Conservation (phyloP, 2,888 invertebrate genomes). For the Caenorhabditis doughertyi region DNA sequence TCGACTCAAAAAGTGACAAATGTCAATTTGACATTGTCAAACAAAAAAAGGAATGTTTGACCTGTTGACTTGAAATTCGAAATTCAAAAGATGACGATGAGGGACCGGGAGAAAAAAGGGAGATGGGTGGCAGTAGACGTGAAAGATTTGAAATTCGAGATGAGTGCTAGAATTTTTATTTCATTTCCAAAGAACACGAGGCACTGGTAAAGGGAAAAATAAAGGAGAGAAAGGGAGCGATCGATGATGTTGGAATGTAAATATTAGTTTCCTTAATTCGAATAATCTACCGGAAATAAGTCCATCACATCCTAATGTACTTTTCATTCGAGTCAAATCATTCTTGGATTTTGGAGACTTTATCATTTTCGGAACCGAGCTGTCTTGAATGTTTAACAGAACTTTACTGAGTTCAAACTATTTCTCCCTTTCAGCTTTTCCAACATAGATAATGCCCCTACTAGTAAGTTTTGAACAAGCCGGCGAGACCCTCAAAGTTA, state of each 20-base stretch:
- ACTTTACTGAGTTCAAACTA: too few species aligned
- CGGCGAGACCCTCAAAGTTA: neutral
- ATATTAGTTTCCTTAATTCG: too few species aligned
- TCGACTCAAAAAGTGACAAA: neutral
- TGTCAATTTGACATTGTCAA: conserved; percentile 12
- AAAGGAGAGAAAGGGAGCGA: neutral
- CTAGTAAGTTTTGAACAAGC: too few species aligned
- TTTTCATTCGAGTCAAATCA: neutral
- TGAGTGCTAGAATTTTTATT: conserved; percentile 1
- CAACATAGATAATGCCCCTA: too few species aligned
- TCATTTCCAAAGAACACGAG: conserved; percentile 34
- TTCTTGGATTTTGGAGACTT: too few species aligned
- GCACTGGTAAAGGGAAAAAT: neutral
- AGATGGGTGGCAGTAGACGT: neutral
- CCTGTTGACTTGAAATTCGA: conserved; percentile 26
- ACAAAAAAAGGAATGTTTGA: conserved; percentile 27
- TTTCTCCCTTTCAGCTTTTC: too few species aligned
- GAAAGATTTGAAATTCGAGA: conserved; percentile 38
- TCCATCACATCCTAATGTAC: neutral
- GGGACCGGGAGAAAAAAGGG: conserved; percentile 11
- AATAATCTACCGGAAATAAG: neutral
- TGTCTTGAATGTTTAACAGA: too few species aligned
- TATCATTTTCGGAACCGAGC: too few species aligned
- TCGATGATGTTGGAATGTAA: neutral
- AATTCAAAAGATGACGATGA: too few species aligned